These are phyloP conservation scores for Phalacrocorax carbo DNA, from an alignment of 2,113 vertebrate species.

Conservation along the genomic window DNA sequence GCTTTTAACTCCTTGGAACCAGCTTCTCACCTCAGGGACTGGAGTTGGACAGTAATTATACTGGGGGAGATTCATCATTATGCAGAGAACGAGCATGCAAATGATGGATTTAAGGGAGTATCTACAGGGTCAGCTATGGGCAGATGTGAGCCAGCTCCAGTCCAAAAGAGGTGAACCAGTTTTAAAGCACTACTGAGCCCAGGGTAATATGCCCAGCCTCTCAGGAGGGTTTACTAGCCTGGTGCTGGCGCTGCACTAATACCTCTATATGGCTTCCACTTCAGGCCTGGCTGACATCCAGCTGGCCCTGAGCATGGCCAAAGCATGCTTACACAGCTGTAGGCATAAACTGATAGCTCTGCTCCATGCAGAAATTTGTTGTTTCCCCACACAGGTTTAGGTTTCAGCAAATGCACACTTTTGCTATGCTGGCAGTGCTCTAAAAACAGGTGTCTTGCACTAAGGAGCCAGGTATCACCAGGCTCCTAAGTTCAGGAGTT, in stretches of 20 bases:
- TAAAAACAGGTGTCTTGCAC: accelerated
- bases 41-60: not conserved
- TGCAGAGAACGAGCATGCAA: not conserved
- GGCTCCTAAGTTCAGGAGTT: not conserved
- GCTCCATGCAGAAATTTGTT: not conserved
- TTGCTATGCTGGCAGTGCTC: not conserved
- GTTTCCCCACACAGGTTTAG: not conserved
- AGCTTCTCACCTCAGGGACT: not conserved
- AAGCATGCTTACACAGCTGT: not conserved
- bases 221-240: not conserved
- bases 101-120: not conserved
- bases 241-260: not conserved
- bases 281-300: not conserved
- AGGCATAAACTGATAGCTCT: not conserved
- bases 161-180: not conserved
- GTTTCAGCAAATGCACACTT: not conserved
- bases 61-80: not conserved
- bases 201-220: not conserved
- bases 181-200: not conserved
- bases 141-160: not conserved
- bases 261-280: not conserved
- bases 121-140: not conserved
- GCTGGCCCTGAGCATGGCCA: not conserved
- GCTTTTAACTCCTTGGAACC: not conserved
- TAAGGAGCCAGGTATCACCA: not conserved